These are phyloP conservation scores for Calonectris borealis DNA, from an alignment of 2,113 vertebrate genomes.

Conservation along the genomic window DNA sequence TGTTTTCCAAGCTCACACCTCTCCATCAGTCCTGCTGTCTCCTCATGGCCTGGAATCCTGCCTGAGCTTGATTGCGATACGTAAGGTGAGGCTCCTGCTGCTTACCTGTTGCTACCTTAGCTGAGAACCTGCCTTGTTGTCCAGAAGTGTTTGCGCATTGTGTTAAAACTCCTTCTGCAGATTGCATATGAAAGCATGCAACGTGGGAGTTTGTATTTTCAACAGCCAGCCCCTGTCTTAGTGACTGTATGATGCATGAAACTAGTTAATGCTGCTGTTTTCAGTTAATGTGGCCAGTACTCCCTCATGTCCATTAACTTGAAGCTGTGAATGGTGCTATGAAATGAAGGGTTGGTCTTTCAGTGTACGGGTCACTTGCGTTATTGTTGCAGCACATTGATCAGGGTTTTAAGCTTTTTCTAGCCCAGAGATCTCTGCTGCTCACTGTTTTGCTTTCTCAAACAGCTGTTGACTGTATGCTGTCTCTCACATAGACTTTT, in stretches of 20 bases:
- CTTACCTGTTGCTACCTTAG: background rate
- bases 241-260: background rate
- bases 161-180: background rate
- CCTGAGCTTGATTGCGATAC: fast-evolving
- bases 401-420: background rate
- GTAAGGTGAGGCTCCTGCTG: background rate
- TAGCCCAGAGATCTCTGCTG: background rate
- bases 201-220: background rate
- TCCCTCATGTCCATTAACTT: background rate
- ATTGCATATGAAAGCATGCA: background rate
- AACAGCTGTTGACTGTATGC: background rate
- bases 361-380: background rate
- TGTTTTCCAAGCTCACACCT: background rate
- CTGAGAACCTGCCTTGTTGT: background rate
- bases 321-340: background rate
- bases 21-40: background rate
- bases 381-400: background rate
- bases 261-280: background rate
- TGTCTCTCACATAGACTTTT: background rate
- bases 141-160: background rate
- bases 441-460: background rate
- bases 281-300: background rate
- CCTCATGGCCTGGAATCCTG: background rate
- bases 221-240: background rate
- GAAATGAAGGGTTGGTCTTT: background rate